These are phyloP conservation scores for Hirtodrosophila histrioides DNA, from an alignment of 2,888 invertebrate species.

Conservation along the genomic window DNA sequence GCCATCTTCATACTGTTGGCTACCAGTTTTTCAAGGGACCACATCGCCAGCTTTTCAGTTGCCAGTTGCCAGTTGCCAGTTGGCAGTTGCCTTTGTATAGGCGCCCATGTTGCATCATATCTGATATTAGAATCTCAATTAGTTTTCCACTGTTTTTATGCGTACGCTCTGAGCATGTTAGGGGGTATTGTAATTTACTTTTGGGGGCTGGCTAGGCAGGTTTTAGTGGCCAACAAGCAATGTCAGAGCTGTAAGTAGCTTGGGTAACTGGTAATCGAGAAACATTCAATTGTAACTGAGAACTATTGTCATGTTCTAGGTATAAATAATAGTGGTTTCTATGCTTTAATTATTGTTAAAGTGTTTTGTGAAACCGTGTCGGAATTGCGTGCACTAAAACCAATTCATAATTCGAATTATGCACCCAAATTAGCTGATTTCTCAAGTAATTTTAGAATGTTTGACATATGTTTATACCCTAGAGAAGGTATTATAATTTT, in stretches of 20 bases:
- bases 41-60: conserved; percentile 23
- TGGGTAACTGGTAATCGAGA: background rate
- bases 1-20: conserved; percentile 66
- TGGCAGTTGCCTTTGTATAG: conserved; percentile 39
- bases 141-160: conserved; percentile 72
- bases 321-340: too few species aligned
- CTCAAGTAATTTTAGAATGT: too few species aligned
- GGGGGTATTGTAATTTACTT: conserved; percentile 65
- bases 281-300: background rate
- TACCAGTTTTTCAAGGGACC: conserved; percentile 69
- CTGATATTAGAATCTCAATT: conserved; percentile 81
- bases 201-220: conserved; percentile 49
- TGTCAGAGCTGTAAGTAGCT: conserved; percentile 12
- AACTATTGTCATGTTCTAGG: background rate
- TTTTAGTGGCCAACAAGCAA: conserved; percentile 39
- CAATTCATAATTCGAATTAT: too few species aligned
- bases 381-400: too few species aligned
- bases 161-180: conserved; percentile 48
- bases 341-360: too few species aligned
- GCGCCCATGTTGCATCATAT: conserved; percentile 70
- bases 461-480: too few species aligned
- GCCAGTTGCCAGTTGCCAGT: conserved; percentile 28
- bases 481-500: too few species aligned
- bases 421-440: too few species aligned
- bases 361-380: too few species aligned